A percentile compares a stretch with the other conserved stretches of the same genome.
phyloP scores from a whole-genome alignment of 1,140 invertebrate species.

The Drosophila truncata region DNA sequence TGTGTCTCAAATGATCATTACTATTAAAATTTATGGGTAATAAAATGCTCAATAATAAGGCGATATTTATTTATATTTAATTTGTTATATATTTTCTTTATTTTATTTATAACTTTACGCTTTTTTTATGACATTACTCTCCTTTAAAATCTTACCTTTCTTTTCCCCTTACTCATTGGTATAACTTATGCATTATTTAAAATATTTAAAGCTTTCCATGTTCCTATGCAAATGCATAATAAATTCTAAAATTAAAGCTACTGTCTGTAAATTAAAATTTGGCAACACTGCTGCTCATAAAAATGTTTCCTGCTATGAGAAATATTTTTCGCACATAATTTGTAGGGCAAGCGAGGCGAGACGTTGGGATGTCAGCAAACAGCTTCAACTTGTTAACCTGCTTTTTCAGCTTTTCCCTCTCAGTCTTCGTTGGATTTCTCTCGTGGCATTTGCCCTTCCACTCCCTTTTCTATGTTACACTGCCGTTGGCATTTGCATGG shows the following conservation, averaged over 20 bases:
- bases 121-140: too few species aligned
- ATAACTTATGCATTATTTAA: neutral
- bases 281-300: constrained; percentile 7
- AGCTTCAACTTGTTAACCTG: constrained; percentile 79
- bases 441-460: neutral
- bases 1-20: neutral
- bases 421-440: neutral
- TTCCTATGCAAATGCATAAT: too few species aligned
- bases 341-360: constrained; percentile 22
- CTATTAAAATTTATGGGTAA: too few species aligned
- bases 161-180: neutral
- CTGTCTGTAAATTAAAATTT: neutral
- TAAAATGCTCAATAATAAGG: too few species aligned
- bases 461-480: constrained; percentile 6
- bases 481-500: constrained; percentile 59
- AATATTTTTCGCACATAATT: constrained; percentile 69
- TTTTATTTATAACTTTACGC: too few species aligned
- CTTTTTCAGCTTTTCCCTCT: constrained; percentile 47
- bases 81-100: too few species aligned
- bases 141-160: neutral
- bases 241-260: neutral
- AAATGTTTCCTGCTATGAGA: constrained; percentile 24
- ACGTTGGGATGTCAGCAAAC: constrained; percentile 53
- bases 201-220: neutral
- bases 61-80: too few species aligned